These are phyloP conservation scores for Ivindomyrus marchei DNA, from an alignment of 2,113 vertebrate genomes.

Conservation along the genomic window DNA sequence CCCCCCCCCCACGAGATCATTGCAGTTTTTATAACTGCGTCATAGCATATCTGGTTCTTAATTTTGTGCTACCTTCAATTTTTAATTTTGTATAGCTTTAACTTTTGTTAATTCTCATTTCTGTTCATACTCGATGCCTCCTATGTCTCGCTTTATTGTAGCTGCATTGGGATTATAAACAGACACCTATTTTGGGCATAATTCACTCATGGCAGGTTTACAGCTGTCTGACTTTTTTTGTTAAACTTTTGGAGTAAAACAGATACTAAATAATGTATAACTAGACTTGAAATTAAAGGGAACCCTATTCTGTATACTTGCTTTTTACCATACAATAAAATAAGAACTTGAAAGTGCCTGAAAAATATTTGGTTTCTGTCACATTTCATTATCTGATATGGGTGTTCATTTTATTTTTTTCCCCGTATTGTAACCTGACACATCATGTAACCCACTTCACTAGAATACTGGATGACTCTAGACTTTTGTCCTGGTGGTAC, in stretches of 20 bases:
- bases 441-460: not conserved
- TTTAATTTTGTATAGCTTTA: constrained; percentile 13
- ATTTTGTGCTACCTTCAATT: constrained; percentile 22
- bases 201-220: constrained; percentile 55
- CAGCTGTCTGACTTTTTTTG: constrained; percentile 60
- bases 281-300: constrained; percentile 72
- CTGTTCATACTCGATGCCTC: constrained; percentile 37
- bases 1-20: not conserved
- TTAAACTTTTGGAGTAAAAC: constrained; percentile 44
- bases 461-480: not conserved
- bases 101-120: constrained; percentile 16
- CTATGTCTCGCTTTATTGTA: constrained; percentile 56
- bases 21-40: not conserved
- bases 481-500: not conserved
- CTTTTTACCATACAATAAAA: constrained; percentile 86
- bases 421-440: not conserved
- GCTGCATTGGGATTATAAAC: constrained; percentile 51
- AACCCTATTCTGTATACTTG: constrained; percentile 80
- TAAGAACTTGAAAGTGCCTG: constrained; percentile 86
- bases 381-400: constrained; percentile 30
- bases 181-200: constrained; percentile 48
- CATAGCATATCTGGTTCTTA: constrained; percentile 19
- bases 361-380: constrained; percentile 58
- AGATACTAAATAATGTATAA: constrained; percentile 65
- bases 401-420: not conserved